A percentile compares a stretch with the other conserved stretches of the same genome.
phyloP scores from a whole-genome alignment of 2,888 invertebrate species.

The Achlya flavicornis region DNA sequence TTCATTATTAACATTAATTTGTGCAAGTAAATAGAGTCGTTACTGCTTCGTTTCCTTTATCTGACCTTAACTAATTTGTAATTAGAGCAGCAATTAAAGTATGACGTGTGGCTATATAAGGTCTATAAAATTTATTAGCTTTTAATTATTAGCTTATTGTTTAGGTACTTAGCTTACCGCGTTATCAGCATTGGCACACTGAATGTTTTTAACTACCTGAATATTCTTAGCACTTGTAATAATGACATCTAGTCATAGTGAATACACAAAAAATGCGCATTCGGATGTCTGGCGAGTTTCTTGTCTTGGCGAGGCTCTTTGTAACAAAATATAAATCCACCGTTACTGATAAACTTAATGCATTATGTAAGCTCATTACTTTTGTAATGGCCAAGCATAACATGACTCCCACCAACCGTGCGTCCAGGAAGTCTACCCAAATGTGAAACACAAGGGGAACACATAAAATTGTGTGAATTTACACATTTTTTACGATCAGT shows the following conservation, averaged over 20 bases:
- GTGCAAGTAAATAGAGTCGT: too few species aligned
- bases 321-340: background rate
- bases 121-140: too few species aligned
- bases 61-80: too few species aligned
- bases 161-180: too few species aligned
- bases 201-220: too few species aligned
- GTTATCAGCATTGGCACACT: too few species aligned
- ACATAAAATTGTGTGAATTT: conserved; percentile 27
- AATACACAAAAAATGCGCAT: background rate
- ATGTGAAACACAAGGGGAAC: conserved; percentile 22
- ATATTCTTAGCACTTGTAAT: background rate
- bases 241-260: too few species aligned
- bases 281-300: background rate
- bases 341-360: conserved; percentile 10
- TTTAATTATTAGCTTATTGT: too few species aligned
- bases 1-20: background rate
- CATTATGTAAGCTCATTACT: conserved; percentile 14
- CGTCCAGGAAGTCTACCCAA: conserved; percentile 27
- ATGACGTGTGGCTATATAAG: too few species aligned
- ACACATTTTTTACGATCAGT: conserved; percentile 32
- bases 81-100: too few species aligned
- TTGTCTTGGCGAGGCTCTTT: background rate
- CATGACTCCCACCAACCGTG: conserved; percentile 14
- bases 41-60: too few species aligned
- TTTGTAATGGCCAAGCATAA: conserved; percentile 24